Conservation (phyloP, 2,888 invertebrate genomes). For the Galerucella pusilla region DNA sequence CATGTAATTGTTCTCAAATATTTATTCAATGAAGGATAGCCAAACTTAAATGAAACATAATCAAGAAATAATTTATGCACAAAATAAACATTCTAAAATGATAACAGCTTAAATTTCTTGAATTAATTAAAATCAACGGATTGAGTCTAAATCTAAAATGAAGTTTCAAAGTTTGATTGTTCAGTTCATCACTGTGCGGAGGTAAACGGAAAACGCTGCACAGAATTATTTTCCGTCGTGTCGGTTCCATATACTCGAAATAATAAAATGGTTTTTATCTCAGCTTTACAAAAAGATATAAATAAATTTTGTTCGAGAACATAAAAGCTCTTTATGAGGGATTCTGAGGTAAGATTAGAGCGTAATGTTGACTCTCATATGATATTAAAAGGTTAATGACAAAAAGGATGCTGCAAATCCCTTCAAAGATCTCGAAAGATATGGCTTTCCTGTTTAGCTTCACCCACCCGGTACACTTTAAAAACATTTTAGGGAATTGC, state of each 20-base stretch:
- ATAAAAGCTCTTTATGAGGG: constrained; percentile 24
- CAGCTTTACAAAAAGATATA: constrained; percentile 18
- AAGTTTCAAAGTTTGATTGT: neutral
- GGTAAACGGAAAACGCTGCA: neutral
- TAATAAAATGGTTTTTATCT: constrained; percentile 20
- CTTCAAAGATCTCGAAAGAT: constrained; percentile 17
- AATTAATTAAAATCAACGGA: too few species aligned
- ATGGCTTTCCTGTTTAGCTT: constrained; percentile 1
- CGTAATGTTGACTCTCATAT: constrained; percentile 29
- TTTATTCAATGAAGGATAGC: too few species aligned
- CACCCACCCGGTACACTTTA: constrained; percentile 18
- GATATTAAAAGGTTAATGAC: constrained; percentile 32
- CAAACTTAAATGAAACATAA: too few species aligned
- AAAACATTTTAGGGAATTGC: neutral
- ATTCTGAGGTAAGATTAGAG: constrained; percentile 24
- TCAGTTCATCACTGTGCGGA: neutral
- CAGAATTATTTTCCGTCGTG: constrained; percentile 16
- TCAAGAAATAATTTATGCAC: too few species aligned
- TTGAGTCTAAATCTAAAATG: neutral
- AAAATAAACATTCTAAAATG: too few species aligned
- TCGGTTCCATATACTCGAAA: constrained; percentile 6
- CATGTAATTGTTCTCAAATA: too few species aligned
- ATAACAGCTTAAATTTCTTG: too few species aligned
- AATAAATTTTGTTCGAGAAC: constrained; percentile 27
- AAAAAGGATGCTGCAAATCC: constrained; percentile 22